A percentile compares a stretch with the other conserved stretches of the same genome.
These are phyloP conservation scores for Boloria selene DNA, from an alignment of 2,888 invertebrate genomes.

Conservation along the genomic window DNA sequence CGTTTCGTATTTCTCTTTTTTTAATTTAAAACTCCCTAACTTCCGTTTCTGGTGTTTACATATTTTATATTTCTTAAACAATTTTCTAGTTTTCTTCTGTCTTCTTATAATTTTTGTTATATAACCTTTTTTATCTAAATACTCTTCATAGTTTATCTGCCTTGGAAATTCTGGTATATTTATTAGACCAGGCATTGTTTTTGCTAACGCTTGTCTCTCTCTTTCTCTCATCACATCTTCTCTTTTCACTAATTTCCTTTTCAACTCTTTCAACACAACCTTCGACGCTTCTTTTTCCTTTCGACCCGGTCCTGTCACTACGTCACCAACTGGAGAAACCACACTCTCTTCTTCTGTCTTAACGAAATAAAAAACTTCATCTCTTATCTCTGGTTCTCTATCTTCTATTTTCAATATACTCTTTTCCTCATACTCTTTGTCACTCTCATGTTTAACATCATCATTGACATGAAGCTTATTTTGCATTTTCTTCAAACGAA, in stretches of 20 bases:
- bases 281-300: slow-evolving; percentile 68
- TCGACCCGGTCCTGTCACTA: slow-evolving; percentile 65
- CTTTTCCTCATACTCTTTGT: slow-evolving; percentile 46
- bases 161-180: slow-evolving; percentile 72
- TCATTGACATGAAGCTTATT: slow-evolving; percentile 52
- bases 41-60: slow-evolving; percentile 38
- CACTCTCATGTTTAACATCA: slow-evolving; percentile 35
- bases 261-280: slow-evolving; percentile 68
- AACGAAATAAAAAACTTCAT: slow-evolving; percentile 76
- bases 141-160: slow-evolving; percentile 65
- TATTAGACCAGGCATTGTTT: slow-evolving; percentile 74
- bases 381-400: slow-evolving; percentile 61
- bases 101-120: slow-evolving; percentile 56
- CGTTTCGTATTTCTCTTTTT: slow-evolving; percentile 48
- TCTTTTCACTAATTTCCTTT: slow-evolving; percentile 70
- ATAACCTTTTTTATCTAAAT: slow-evolving; percentile 57
- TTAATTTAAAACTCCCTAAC: slow-evolving; percentile 48
- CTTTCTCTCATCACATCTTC: slow-evolving; percentile 77
- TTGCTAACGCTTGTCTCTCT: slow-evolving; percentile 71
- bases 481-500: slow-evolving; percentile 67
- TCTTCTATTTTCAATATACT: slow-evolving; percentile 64
- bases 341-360: slow-evolving; percentile 67
- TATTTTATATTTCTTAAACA: slow-evolving; percentile 50
- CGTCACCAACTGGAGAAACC: slow-evolving; percentile 53
- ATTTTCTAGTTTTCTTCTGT: slow-evolving; percentile 34